phyloP scores from a whole-genome alignment of 2,888 invertebrate genomes.

The Brachyopa scutellaris region DNA sequence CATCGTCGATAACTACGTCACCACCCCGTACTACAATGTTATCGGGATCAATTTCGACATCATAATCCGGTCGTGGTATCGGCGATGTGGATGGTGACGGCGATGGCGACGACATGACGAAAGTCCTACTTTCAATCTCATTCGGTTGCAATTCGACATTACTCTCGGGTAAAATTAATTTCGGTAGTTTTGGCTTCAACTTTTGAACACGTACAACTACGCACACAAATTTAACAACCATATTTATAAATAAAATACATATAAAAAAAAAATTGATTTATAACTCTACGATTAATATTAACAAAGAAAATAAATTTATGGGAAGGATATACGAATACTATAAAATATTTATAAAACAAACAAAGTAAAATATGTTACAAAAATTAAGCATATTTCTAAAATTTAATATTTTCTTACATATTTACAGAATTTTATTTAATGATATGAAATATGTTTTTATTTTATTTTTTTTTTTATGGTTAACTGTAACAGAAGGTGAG shows the following conservation, averaged over 20 bases:
- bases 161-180: constrained; percentile 80
- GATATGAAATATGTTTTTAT: not conserved
- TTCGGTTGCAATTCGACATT: constrained; percentile 77
- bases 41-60: constrained; percentile 81
- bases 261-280: constrained; percentile 1
- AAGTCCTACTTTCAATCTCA: constrained; percentile 47
- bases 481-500: constrained; percentile 18
- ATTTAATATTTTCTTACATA: constrained; percentile 27
- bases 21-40: constrained; percentile 78
- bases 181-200: constrained; percentile 81
- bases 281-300: constrained; percentile 6
- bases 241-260: constrained; percentile 1
- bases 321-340: not conserved
- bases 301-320: not conserved
- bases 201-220: constrained; percentile 82
- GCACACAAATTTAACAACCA: constrained; percentile 58
- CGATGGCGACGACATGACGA: constrained; percentile 74
- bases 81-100: constrained; percentile 80
- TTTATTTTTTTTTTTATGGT: not conserved
- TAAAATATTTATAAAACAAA: not conserved
- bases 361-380: not conserved
- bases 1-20: constrained; percentile 76
- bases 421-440: constrained; percentile 38
- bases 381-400: constrained; percentile 37
- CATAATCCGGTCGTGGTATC: constrained; percentile 78